Evolutionary conservation across 1,140 invertebrate genomes (phyloP).

Genomic region (Hetaerina americana): DNA sequence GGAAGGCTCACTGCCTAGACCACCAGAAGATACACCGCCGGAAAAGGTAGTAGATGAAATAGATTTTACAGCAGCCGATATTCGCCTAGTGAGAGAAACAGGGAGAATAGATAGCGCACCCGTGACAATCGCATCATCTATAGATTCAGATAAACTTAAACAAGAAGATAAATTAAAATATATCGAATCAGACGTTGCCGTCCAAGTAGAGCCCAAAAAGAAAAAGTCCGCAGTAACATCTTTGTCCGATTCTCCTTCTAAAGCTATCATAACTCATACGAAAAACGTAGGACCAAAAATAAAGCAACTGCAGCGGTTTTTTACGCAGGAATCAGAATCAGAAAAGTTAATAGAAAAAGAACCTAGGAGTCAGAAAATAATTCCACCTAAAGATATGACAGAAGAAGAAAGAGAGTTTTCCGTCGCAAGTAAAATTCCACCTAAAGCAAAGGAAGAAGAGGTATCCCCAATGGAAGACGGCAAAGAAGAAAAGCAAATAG

Average conservation of each 20-base stretch:
- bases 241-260: background rate
- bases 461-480: conserved; percentile 2
- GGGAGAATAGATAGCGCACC: background rate
- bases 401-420: background rate
- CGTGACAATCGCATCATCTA: background rate
- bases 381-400: no score
- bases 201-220: background rate
- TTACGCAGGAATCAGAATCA: conserved; percentile 21
- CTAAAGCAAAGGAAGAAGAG: background rate
- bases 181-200: background rate
- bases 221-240: background rate
- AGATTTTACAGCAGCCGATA: background rate
- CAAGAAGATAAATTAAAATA: conserved; percentile 1
- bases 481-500: conserved; percentile 5
- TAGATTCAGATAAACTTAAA: background rate
- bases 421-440: background rate
- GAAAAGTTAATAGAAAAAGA: conserved; percentile 2
- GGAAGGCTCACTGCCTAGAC: conserved; percentile 11
- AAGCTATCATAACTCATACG: conserved; percentile 9
- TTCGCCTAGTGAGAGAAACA: background rate
- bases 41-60: conserved; percentile 1
- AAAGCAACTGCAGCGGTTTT: conserved; percentile 32
- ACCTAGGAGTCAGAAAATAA: background rate
- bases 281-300: conserved; percentile 32
- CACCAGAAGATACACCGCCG: background rate